Base-by-base conservation (phyloP, 2,797 vertebrate species). In the Rhadinocentrus ornatus region DNA sequence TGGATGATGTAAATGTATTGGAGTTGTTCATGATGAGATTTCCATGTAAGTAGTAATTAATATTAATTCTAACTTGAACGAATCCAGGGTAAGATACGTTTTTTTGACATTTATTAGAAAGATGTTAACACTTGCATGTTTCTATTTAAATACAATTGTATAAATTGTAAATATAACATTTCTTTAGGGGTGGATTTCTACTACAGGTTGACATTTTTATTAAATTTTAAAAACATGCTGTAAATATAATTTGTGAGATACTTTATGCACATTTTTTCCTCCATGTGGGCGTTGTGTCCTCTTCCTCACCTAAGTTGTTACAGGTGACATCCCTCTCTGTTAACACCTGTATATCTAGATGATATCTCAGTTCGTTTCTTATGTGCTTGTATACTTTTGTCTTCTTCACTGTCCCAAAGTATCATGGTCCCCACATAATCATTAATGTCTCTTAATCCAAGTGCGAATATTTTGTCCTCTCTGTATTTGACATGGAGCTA, bases 121-220 rank as follows among this genome's bases (percentile, higher is more conserved):
- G 85, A 90, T 88, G 90, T 89, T 89, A 94, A 94, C 91, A 93
- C 92, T 92, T 92, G 94, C 94, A 94, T 95, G 95, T 94, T 94
- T 94, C 91, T 95, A 95, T 95, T 95, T 95, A 95, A 95, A 93
- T 92, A 91, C 84, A 89, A 81, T 81, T 95, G 94, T 95, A 94
- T 83, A 95, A 93, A 94, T 85, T 95, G 94, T 95, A 95, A 90
- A 95, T 94, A 94, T 82, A 89, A 90, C 89, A 83, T 93, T 92
- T 94, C 93, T 93, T 93, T 94, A 93, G 93, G 91, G 92, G 92
- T 93, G 90, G 90, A 92, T 95, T 95, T 95, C 88, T 95, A 94
- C 90, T 88, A 88, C 91, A 89, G 87, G 92, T 93, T 89, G 91
- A 92, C 91, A 93, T 94, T 95, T 95, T 91, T 95, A 94, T 94